These are phyloP conservation scores for Margarornis squamiger DNA, from an alignment of 2,797 vertebrate genomes.

Conservation along the genomic window DNA sequence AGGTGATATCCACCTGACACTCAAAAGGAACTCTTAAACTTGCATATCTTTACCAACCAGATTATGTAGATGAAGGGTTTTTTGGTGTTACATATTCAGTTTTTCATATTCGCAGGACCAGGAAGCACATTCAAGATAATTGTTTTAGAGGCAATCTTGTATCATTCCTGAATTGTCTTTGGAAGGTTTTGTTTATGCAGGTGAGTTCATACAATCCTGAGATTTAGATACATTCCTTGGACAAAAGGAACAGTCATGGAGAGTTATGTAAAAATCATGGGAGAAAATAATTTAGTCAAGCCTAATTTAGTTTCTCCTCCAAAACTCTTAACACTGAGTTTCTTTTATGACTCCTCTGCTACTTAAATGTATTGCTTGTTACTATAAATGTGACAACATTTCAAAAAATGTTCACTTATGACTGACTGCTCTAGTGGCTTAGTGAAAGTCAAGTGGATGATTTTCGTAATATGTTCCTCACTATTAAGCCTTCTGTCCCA, in stretches of 20 bases:
- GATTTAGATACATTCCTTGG: not conserved
- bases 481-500: slow-evolving; percentile 23
- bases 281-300: not conserved
- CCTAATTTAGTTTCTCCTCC: slow-evolving; percentile 16
- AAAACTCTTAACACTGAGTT: not conserved
- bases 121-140: not conserved
- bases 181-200: not conserved
- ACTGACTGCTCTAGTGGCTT: slow-evolving; percentile 17
- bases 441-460: slow-evolving; percentile 46
- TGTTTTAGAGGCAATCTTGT: not conserved
- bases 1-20: not conserved
- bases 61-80: not conserved
- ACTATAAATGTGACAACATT: slow-evolving; percentile 15
- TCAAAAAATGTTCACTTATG: not conserved
- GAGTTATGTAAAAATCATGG: not conserved
- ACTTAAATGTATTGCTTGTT: not conserved
- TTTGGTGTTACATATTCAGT: not conserved
- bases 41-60: not conserved
- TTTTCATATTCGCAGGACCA: not conserved
- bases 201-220: not conserved
- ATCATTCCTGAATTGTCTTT: not conserved
- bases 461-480: slow-evolving; percentile 25
- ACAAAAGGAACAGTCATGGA: not conserved
- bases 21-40: not conserved
- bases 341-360: slow-evolving; percentile 6